Conservation (phyloP, 2,888 invertebrate genomes). For the Orchesella flavescens region DNA sequence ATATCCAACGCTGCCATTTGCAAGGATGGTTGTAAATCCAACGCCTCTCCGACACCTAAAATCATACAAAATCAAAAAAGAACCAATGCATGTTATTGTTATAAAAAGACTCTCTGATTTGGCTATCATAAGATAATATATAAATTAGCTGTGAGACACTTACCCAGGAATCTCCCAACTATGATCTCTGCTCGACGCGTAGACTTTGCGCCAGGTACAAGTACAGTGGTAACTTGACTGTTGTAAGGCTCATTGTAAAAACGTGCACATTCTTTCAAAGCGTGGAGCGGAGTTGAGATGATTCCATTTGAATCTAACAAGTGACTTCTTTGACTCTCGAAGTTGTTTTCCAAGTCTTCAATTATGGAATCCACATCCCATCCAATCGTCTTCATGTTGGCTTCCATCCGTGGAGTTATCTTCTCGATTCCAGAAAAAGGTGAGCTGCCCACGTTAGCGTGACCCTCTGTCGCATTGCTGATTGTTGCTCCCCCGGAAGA, state of each 20-base stretch:
- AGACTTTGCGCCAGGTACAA: background rate
- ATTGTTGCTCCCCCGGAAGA: no score
- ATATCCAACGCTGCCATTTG: slow-evolving; percentile 54
- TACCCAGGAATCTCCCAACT: slow-evolving; percentile 22
- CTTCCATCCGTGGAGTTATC: no score
- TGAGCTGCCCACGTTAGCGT: no score
- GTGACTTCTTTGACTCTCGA: background rate
- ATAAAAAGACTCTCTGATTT: no score
- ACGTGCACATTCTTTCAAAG: background rate
- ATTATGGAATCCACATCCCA: slow-evolving; percentile 12
- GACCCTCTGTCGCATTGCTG: no score
- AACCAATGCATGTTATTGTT: no score
- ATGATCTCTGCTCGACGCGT: slow-evolving; percentile 20
- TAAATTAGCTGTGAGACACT: no score
- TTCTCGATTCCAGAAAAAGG: no score
- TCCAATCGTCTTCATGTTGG: no score
- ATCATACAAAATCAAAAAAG: no score
- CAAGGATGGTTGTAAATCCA: background rate
- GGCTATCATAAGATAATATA: no score
- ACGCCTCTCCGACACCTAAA: slow-evolving; percentile 43
- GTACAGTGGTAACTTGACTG: slow-evolving; percentile 5
- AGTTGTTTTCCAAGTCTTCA: background rate
- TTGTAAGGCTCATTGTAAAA: slow-evolving; percentile 11
- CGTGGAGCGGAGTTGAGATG: slow-evolving; percentile 47
- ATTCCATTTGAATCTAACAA: background rate